Evolutionary conservation across 2,797 vertebrate species (phyloP), one percentile per base, ranked within the genome.

Genomic region (Melanotaenia maccullochi): DNA sequence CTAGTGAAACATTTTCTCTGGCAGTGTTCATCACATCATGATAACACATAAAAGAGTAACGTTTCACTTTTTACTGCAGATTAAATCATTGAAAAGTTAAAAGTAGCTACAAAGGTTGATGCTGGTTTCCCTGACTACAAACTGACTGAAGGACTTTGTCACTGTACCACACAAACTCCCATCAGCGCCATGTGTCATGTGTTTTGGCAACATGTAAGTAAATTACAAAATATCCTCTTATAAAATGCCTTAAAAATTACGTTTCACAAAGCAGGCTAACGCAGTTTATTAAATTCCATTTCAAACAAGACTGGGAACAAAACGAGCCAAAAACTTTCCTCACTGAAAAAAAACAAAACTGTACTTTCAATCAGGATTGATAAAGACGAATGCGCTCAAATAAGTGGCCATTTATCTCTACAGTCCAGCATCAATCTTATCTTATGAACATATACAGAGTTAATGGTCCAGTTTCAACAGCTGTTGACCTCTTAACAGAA

Each of bases 391-490:
- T 5, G 58, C 55, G 51, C 38, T 55, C 64, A 60, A 67, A 90
- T 67, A 66, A 82, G 77, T 54, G 60, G 76, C 0, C 5, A 81
- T 85, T 89, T 71, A 84, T 69, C 66, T 76, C 75, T 57, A 42
- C 60, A 61, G 65, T 8, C 73, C 3, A 18, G 65, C 71, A 85
- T 88, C 81, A 78, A 85, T 87, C 83, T 84, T 57, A 71, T 25
- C 55, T 73, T 68, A 87, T 83, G 78, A 86, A 64, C 73, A 65
- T 55, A 25, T 7, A 74, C 72, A 72, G 82, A 78, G 57, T 65
- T 87, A 78, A 89, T 86, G 78, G 76, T 75, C 30, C 58, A 22
- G 67, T 75, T 73, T 62, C 64, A 85, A 76, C 68, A 82, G 76
- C 59, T n/a, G 71, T 68, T 72, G 79, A 87, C 71, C 76, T 87